These are phyloP conservation scores for Brachymystax lenok DNA, from an alignment of 2,797 vertebrate genomes.

Conservation along the genomic window DNA sequence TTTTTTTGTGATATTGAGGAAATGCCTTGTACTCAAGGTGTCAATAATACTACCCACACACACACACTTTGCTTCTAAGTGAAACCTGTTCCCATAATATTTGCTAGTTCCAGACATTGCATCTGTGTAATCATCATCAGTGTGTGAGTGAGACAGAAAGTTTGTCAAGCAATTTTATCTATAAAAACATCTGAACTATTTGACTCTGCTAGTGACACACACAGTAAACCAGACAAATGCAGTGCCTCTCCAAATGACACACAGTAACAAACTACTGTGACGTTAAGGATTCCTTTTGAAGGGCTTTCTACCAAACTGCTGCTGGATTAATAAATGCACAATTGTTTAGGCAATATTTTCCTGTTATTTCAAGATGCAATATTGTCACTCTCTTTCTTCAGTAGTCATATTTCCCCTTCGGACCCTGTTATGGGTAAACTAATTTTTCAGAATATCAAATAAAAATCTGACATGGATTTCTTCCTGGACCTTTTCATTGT, in stretches of 20 bases:
- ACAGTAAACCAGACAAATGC: not conserved
- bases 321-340: not conserved
- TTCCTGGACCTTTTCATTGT: not conserved
- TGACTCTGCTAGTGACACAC: not conserved
- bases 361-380: not conserved
- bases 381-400: not conserved
- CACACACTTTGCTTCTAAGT: too few relatives aligned
- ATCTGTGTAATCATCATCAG: not conserved
- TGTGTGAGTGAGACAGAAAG: slow-evolving; percentile 4
- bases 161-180: not conserved
- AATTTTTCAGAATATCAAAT: not conserved
- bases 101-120: not conserved
- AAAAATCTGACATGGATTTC: not conserved
- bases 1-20: not conserved
- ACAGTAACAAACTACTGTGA: not conserved
- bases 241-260: not conserved
- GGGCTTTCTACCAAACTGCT: not conserved
- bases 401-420: not conserved
- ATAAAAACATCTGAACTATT: not conserved
- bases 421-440: not conserved
- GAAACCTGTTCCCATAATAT: not conserved
- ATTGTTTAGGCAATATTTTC: not conserved
- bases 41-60: not conserved
- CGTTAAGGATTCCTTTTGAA: not conserved
- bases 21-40: slow-evolving; percentile 5